Conservation (phyloP, 64 coral and sea anemone genomes). For the Montipora cactus region DNA sequence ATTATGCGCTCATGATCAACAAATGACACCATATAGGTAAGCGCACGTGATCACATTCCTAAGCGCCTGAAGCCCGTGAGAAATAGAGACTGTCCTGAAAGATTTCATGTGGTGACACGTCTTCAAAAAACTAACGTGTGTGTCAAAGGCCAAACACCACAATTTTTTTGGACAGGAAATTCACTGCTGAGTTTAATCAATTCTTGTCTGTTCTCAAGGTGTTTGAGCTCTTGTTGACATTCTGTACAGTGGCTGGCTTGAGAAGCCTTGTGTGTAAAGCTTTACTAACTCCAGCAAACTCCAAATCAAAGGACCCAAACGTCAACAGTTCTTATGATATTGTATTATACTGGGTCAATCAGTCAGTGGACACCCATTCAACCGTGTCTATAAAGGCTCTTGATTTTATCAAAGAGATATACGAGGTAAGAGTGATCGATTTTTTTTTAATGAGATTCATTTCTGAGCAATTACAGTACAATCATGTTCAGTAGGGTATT, state of each 20-base stretch:
- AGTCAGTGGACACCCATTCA: conserved; percentile 73
- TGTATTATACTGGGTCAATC: conserved; percentile 85
- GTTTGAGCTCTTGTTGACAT: conserved; percentile 89
- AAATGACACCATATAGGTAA: too few relatives aligned
- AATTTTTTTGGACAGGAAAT: too few relatives aligned
- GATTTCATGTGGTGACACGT: too few relatives aligned
- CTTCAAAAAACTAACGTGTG: too few relatives aligned
- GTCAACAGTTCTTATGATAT: conserved; percentile 73
- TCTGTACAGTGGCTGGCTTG: conserved; percentile 81
- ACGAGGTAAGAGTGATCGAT: conserved; percentile 69
- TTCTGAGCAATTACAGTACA: neutral
- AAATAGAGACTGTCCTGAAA: too few relatives aligned
- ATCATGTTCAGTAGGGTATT: too few relatives aligned
- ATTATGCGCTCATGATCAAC: too few relatives aligned
- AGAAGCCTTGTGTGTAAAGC: conserved; percentile 75
- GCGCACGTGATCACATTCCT: too few relatives aligned
- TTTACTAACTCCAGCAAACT: conserved; percentile 62
- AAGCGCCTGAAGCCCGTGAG: too few relatives aligned
- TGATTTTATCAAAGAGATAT: conserved; percentile 95
- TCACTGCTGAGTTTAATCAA: neutral
- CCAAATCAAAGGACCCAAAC: conserved; percentile 39
- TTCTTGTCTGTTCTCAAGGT: conserved; percentile 52
- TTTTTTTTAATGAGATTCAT: neutral
- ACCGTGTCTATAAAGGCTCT: conserved; percentile 85
- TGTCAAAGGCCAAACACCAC: too few relatives aligned